Evolutionary conservation across 2,888 invertebrate species (phyloP).

Genomic region (Drosophila anomelani): DNA sequence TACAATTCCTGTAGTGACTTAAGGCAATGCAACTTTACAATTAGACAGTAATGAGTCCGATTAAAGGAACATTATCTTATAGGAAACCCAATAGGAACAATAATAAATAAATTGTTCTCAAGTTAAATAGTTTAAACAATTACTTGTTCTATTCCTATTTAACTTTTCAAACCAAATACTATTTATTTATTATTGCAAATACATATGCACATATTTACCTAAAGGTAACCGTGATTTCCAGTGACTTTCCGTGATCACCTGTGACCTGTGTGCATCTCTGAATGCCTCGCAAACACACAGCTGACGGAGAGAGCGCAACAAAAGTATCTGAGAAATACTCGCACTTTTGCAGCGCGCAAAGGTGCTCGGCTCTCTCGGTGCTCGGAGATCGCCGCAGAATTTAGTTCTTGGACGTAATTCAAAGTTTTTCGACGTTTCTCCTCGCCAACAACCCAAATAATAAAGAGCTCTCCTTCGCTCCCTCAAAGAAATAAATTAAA

Average conservation of each 20-base stretch:
- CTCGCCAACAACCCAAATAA: constrained; percentile 5
- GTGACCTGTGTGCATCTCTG: constrained; percentile 20
- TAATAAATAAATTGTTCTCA: too few species aligned
- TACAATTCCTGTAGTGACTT: too few species aligned
- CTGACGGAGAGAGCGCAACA: constrained; percentile 10
- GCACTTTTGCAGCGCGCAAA: constrained; percentile 34
- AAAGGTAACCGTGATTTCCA: neutral
- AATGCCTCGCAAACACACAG: constrained; percentile 2
- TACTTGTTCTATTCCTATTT: neutral
- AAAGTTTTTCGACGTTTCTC: constrained; percentile 68
- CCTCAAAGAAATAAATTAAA: neutral
- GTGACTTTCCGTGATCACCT: constrained; percentile 1
- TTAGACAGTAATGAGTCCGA: too few species aligned
- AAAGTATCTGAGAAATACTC: constrained; percentile 43
- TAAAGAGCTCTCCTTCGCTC: neutral
- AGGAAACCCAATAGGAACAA: too few species aligned
- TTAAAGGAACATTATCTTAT: too few species aligned
- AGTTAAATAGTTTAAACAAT: too few species aligned
- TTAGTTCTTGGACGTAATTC: constrained; percentile 75
- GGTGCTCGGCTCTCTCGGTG: constrained; percentile 15
- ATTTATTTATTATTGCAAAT: neutral
- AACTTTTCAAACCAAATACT: neutral
- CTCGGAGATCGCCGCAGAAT: constrained; percentile 43
- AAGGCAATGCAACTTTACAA: too few species aligned
- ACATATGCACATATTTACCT: too few species aligned